These are phyloP conservation scores for Pandemis corylana DNA, from an alignment of 2,888 invertebrate genomes.

Conservation along the genomic window DNA sequence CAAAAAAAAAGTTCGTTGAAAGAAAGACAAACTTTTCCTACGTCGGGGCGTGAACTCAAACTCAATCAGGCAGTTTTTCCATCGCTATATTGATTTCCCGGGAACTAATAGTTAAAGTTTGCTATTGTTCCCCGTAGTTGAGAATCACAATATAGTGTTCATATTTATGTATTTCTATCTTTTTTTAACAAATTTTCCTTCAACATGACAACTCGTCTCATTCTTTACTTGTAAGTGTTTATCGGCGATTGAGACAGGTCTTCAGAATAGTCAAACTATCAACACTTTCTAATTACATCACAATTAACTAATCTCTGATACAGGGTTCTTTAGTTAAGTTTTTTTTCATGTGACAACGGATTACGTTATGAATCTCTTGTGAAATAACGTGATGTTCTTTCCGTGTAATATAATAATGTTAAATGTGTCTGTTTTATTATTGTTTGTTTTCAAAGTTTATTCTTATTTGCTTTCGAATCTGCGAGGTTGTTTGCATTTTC, in stretches of 20 bases:
- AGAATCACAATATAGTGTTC: neutral
- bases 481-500: constrained; percentile 16
- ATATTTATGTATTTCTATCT: neutral
- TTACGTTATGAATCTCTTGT: neutral
- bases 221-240: too few species aligned
- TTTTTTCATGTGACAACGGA: neutral
- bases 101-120: constrained; percentile 35
- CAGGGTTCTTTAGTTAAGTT: neutral
- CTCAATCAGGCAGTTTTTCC: constrained; percentile 22
- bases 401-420: neutral
- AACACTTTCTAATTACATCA: too few species aligned
- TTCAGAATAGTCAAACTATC: too few species aligned
- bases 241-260: too few species aligned
- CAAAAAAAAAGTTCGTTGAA: neutral
- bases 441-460: neutral
- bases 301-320: neutral
- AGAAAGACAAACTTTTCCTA: neutral
- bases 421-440: neutral
- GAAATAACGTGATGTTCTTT: neutral
- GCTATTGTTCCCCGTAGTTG: constrained; percentile 20
- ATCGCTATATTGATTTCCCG: constrained; percentile 28
- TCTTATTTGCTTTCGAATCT: constrained; percentile 18
- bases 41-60: constrained; percentile 13
- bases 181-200: neutral
- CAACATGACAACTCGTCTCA: neutral